Base-by-base conservation (phyloP, 2,797 vertebrate genomes). In the Nannoperca australis region DNA sequence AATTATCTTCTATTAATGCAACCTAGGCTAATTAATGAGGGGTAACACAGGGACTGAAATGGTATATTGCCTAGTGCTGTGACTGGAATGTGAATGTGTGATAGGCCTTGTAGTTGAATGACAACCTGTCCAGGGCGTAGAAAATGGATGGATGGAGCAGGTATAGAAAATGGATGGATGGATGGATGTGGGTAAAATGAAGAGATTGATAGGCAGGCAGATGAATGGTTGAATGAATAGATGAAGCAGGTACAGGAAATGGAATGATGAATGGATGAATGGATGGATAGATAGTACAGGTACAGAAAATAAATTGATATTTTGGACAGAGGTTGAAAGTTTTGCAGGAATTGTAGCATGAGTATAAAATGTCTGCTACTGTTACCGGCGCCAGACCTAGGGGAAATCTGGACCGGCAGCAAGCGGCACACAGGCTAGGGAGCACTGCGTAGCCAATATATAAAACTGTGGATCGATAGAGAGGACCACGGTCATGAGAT, bases 1-100 rank as follows among this genome's bases (percentile, higher is more conserved):
- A 64, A 67, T 73, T 65, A 73, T 74, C 44, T 44, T 66, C 30
- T 38, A 40, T 56, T 67, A 77, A 81, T 58, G 30, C 55, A 22
- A 27, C 24, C 55, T 55, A 50, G 36, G 36, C 36, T 38, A 36
- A 73, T 61, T 66, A 66, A 77, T 77, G 36, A 61, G 27, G 14
- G 49, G n/a, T 63, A 54, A 30, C 50, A 40, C 12, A 49, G 64
- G 56, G 50, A 77, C 36, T 60, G n/a, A 68, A 63, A 54, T 1
- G 3, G 47, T 60, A 65, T 61, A 76, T 70, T 73, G 14, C n/a
- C 27, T 24, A 3, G 20, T 8, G 24, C 14, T 63, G 69, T 51
- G 56, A 76, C 11, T 5, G 9, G 44, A n/a, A 17, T 65, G 17
- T 42, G 17, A 59, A 54, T 51, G 17, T 50, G 30, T 63, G n/a